Evolutionary conservation across 2,797 vertebrate species (phyloP).

Genomic region (Gallinago nigripennis): DNA sequence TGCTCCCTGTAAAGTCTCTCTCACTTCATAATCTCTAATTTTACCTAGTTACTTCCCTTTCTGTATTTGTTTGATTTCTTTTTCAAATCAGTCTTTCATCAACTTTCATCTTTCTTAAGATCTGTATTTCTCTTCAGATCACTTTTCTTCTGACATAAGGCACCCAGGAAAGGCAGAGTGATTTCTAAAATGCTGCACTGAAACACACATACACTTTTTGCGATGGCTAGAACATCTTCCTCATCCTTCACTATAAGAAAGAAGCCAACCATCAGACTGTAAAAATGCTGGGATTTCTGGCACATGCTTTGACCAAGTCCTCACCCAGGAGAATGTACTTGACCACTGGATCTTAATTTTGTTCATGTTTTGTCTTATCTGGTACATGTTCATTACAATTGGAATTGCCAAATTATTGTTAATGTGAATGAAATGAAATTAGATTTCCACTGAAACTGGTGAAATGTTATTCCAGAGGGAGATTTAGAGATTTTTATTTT

Average conservation of each 20-base stretch:
- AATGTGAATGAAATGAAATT: background rate
- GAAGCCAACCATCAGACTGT: background rate
- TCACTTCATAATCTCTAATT: background rate
- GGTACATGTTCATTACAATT: fast-evolving
- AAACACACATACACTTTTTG: background rate
- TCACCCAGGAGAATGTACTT: background rate
- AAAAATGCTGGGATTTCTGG: background rate
- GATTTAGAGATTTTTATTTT: background rate
- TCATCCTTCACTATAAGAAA: background rate
- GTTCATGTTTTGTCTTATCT: background rate
- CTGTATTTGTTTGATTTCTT: background rate
- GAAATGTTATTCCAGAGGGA: background rate
- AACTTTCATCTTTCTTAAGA: background rate
- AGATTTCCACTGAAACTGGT: background rate
- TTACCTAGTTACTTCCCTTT: background rate
- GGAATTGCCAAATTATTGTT: background rate
- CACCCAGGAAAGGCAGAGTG: background rate
- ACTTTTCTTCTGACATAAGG: background rate
- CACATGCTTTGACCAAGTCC: background rate
- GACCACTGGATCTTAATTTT: background rate
- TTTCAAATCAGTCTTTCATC: background rate
- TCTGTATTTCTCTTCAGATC: background rate
- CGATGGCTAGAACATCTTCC: background rate
- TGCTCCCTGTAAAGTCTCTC: background rate
- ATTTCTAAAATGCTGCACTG: background rate